A percentile compares a stretch with the other conserved stretches of the same genome.
Conservation (phyloP, 2,113 vertebrate species). For the Ursus arctos region DNA sequence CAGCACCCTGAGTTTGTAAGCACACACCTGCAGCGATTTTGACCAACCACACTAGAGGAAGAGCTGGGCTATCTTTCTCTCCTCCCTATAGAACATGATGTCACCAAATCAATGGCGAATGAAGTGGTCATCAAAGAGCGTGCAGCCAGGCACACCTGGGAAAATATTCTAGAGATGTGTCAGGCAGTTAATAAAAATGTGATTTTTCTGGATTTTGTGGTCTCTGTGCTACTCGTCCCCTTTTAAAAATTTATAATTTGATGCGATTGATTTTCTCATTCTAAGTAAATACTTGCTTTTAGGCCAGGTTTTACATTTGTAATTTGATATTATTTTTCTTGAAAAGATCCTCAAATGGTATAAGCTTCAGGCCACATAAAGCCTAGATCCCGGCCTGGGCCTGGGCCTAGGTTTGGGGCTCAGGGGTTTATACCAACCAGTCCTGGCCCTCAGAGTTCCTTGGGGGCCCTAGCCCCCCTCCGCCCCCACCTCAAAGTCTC, state of each 20-base stretch:
- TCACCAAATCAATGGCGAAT: neutral
- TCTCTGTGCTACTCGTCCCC: neutral
- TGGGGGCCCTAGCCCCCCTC: too few species aligned
- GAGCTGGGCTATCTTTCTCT: neutral
- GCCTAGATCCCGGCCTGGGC: neutral
- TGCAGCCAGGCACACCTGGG: neutral
- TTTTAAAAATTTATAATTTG: slow-evolving; percentile 39
- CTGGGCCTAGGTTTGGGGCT: neutral
- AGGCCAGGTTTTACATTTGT: neutral
- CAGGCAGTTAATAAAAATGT: neutral
- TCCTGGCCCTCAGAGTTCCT: neutral
- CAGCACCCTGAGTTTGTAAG: neutral
- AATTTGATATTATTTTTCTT: slow-evolving; percentile 23
- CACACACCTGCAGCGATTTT: neutral
- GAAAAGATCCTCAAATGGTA: neutral
- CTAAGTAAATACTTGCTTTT: neutral
- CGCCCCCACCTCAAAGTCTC: neutral
- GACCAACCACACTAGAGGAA: neutral
- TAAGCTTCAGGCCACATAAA: neutral
- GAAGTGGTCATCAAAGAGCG: neutral
- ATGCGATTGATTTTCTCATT: slow-evolving; percentile 28
- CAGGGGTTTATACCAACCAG: neutral
- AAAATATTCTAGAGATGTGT: neutral
- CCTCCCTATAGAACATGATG: neutral
- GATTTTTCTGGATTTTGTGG: neutral